Base-by-base conservation (phyloP, 2,888 invertebrate species). In the Podotricha telesiphe region DNA sequence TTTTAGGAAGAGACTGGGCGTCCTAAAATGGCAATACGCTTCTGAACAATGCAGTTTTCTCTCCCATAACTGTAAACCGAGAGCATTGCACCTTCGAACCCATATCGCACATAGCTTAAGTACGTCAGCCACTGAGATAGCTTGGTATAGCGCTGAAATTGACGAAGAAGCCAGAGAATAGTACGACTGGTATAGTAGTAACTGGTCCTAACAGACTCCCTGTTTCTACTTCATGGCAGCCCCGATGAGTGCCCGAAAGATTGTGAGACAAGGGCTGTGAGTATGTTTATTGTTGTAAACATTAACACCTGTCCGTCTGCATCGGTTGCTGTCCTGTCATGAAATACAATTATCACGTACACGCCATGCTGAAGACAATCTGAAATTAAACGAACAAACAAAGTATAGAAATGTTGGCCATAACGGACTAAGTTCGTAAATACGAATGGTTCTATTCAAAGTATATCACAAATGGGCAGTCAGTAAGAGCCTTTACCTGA, bases 261-360 rank as follows among this genome's bases (percentile, higher is more conserved):
- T 87, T 99, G 99, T 2, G 98, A 97, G 53, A 98, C 98, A 66
- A 99, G 91, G 4, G 98, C 97, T 37, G 98, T 97, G 63, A 98
- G 94, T 71, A 98, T 96, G 83, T 93, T 93, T 72, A 93, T 93
- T 15, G 95, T 94, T 8, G 96, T 94, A 79, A 97, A 96, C 96
- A 97, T 96, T 48, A 96, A 91, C 82, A 97, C 96, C 99, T 95
- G 70, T 95, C 94, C 65, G 95, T 94, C 81, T 98, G 98, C 91
- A 96, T 95, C n/a, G 98, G 99, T n/a, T n/a, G n/a, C 86, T 99
- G 99, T 10, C 97, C 96, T 34, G 99, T 98, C 95, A 99, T 96
- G 91, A 98, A 98, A 91, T 99, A 99, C 13, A 98, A 98, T 98
- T 78, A 96, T 94, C 68, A 97, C 96, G 86, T 97, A 98, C 40